Evolutionary conservation across 2,113 vertebrate species (phyloP), one percentile per base, ranked within the genome.

Genomic region (Psilopsiagon aurifrons): DNA sequence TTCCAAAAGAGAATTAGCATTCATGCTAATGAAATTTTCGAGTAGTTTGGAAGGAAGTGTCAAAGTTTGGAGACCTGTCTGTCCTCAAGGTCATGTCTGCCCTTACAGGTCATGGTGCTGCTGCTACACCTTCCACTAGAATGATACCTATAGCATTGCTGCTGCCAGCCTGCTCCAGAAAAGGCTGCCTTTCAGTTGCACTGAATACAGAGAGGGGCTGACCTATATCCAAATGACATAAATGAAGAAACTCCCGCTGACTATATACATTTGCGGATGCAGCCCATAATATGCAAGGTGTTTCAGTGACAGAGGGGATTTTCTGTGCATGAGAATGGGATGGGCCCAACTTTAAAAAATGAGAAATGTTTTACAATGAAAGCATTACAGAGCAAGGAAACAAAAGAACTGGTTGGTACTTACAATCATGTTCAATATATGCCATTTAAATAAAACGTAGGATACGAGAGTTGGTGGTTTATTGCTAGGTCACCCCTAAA

Each of bases 81-180:
- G n/a, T 73, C 27, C 63, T 83, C 54, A 37, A 35, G 60, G 28
- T 41, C 3, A 0, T 19, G 44, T 60, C 3, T 1, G 31, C 29
- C 54, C 39, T 57, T 44, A 43, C 23, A 55, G 55, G 23, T 28
- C 2, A 0, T 1, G 1, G 12, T 39, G 43, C 52, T 55, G 60
- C 83, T 71, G 28, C 77, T 71, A 5, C 25, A 29, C 0, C 0
- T 57, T 57, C 24, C 60, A 37, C 46, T 85, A 47, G 39, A 83
- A 43, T 1, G 0, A 60, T 29, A 29, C 24, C 37, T 55, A 4
- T 6, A n/a, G 31, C n/a, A 49, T 27, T 31, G 23, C 3, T 23
- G n/a, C n/a, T 81, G 81, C 37, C 44, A 85, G 4, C 4, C 67
- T 66, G 27, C 37, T 41, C 49, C 35, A 47, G 46, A 35, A 77